A percentile compares a stretch with the other conserved stretches of the same genome.
phyloP scores from a whole-genome alignment of 2,888 invertebrate genomes.

The Eurytoma californica region DNA sequence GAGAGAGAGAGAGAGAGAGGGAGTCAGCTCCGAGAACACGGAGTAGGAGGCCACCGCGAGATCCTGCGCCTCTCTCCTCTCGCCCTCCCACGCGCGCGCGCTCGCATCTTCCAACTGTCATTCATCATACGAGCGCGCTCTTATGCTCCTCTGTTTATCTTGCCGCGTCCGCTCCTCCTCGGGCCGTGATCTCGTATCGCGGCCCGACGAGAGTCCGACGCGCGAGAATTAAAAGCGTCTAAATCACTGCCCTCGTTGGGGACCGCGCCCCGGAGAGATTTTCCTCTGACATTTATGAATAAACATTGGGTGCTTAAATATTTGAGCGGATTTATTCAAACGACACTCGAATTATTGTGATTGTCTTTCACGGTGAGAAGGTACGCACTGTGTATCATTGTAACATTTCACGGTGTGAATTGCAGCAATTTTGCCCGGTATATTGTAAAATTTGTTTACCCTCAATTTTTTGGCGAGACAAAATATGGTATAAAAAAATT shows the following conservation, averaged over 20 bases:
- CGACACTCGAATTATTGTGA: conserved; percentile 2
- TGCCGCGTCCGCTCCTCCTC: not conserved
- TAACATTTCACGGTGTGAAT: no score
- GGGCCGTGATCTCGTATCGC: not conserved
- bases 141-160: conserved; percentile 3
- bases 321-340: not conserved
- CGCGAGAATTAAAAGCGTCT: conserved; percentile 26
- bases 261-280: not conserved
- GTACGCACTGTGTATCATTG: not conserved
- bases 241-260: conserved; percentile 32
- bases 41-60: conserved; percentile 1
- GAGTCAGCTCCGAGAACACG: no score
- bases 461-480: no score
- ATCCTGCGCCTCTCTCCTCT: conserved; percentile 5
- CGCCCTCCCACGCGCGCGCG: not conserved
- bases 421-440: no score
- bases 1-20: no score
- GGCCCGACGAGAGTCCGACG: not conserved
- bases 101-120: conserved; percentile 42
- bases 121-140: conserved; percentile 43
- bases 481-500: no score
- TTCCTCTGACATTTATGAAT: not conserved
- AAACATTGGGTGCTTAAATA: conserved; percentile 1
- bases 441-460: not conserved
- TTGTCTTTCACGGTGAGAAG: not conserved